These are phyloP conservation scores for Lamprologus speciosus DNA, from an alignment of 2,113 vertebrate species.

Conservation along the genomic window DNA sequence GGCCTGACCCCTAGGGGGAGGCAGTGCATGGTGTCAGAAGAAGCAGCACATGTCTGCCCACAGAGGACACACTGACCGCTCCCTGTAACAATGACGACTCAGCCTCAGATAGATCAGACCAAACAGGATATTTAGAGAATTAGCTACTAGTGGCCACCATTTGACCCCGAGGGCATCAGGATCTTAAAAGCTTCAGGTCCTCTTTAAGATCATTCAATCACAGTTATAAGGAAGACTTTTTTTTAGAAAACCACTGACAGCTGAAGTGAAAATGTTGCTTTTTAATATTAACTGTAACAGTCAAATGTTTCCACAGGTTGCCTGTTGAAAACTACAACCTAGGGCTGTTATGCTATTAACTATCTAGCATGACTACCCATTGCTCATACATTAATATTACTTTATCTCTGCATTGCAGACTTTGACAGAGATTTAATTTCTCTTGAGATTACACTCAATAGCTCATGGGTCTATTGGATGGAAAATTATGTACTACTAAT, in stretches of 20 bases:
- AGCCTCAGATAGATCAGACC: background rate
- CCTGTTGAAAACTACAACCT: background rate
- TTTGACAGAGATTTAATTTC: constrained; percentile 29
- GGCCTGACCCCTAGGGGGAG: constrained; percentile 47
- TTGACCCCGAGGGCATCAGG: background rate
- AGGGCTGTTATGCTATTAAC: background rate
- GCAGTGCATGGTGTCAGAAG: background rate
- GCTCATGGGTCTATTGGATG: constrained; percentile 10
- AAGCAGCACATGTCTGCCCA: background rate
- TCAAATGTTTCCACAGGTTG: background rate
- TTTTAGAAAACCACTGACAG: background rate
- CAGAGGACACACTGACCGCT: background rate
- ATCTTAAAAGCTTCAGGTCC: background rate
- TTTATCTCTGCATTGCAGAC: constrained; percentile 33
- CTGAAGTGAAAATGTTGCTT: background rate
- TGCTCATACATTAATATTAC: background rate
- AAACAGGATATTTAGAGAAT: background rate
- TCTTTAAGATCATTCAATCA: background rate
- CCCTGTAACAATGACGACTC: background rate
- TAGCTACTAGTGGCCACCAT: background rate
- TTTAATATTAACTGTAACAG: background rate
- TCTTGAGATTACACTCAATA: constrained; percentile 4
- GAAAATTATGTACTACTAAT: constrained; percentile 21
- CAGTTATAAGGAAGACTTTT: background rate
- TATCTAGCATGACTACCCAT: background rate